These are phyloP conservation scores for Parasteatoda lunata DNA, from an alignment of 2,888 invertebrate genomes.

Conservation along the genomic window DNA sequence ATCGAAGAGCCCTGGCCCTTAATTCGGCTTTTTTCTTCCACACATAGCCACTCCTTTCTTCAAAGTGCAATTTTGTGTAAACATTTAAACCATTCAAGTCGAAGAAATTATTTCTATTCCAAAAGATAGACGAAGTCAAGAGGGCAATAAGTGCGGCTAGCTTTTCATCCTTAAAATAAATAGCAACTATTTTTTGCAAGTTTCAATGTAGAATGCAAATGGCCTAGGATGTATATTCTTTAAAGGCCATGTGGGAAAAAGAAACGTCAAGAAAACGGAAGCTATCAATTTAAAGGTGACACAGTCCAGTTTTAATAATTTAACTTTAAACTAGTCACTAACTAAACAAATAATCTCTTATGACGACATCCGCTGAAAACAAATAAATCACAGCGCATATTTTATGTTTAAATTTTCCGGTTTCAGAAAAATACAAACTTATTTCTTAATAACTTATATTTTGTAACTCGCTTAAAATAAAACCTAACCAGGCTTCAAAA, in stretches of 20 bases:
- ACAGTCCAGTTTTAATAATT: not conserved
- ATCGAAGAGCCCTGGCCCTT: constrained; percentile 33
- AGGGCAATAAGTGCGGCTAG: not conserved
- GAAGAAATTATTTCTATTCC: constrained; percentile 19
- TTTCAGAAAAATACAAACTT: too few relatives aligned
- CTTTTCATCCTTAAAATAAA: too few relatives aligned
- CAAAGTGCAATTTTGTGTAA: constrained; percentile 44
- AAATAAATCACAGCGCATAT: not conserved
- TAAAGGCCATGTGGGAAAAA: constrained; percentile 37
- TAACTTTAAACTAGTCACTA: not conserved
- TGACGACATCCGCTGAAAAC: not conserved
- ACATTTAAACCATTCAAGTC: constrained; percentile 36
- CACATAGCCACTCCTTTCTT: constrained; percentile 33
- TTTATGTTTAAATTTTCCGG: too few relatives aligned
- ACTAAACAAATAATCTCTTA: not conserved
- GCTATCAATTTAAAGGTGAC: not conserved
- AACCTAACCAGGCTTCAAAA: too few relatives aligned
- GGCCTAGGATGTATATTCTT: constrained; percentile 1
- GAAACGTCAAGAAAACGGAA: constrained; percentile 15
- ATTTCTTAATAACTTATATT: too few relatives aligned
- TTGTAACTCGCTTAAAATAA: too few relatives aligned
- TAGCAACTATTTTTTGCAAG: too few relatives aligned
- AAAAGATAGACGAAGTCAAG: constrained; percentile 23
- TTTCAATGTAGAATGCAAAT: too few relatives aligned
- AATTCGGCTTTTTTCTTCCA: constrained; percentile 14